Evolutionary conservation across 2,888 invertebrate genomes (phyloP).

Genomic region (Xanthostigma xanthostigma): DNA sequence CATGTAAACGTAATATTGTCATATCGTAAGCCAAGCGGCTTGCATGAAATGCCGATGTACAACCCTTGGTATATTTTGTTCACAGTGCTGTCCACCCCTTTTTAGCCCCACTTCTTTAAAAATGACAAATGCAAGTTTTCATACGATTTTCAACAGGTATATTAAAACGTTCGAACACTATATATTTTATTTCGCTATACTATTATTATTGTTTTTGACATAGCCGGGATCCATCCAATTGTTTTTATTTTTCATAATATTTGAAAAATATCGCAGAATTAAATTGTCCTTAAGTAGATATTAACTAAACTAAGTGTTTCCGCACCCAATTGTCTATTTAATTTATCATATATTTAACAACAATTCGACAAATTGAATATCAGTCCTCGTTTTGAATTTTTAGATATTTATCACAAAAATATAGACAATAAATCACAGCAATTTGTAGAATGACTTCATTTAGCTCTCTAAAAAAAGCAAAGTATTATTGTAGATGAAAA

Average conservation of each 20-base stretch:
- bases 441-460: neutral
- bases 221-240: neutral
- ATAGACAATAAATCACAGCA: neutral
- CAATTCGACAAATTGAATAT: too few relatives aligned
- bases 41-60: neutral
- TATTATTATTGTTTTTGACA: neutral
- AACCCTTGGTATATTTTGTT: neutral
- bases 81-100: neutral
- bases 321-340: too few relatives aligned
- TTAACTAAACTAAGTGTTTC: too few relatives aligned
- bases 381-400: neutral
- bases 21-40: neutral
- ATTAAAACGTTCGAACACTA: neutral
- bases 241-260: neutral
- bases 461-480: neutral
- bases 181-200: neutral
- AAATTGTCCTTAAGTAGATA: too few relatives aligned
- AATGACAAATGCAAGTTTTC: neutral
- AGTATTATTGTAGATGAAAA: neutral
- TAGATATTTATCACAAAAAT: neutral
- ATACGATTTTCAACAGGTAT: neutral
- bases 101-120: neutral
- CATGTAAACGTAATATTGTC: neutral
- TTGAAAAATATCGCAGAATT: too few relatives aligned
- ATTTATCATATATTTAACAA: too few relatives aligned